Conservation (phyloP, 2,797 vertebrate species). For the Bucorvus abyssinicus region DNA sequence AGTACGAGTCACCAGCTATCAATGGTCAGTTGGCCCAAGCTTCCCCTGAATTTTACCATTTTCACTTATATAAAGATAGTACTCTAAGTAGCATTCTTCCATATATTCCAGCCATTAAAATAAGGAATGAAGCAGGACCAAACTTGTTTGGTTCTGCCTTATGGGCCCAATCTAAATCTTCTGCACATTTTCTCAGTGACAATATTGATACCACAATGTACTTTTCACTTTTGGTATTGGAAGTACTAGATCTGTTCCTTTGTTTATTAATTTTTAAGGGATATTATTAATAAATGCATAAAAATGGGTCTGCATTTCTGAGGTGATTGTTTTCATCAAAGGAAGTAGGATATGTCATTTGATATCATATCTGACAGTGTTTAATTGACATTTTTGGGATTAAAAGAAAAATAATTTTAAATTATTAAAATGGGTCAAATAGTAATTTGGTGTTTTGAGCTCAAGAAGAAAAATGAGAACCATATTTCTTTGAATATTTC, state of each 20-base stretch:
- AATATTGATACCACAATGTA: background rate
- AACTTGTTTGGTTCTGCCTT: background rate
- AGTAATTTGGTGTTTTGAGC: background rate
- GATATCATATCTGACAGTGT: background rate
- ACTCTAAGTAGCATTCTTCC: background rate
- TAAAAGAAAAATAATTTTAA: constrained; percentile 21
- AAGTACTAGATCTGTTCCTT: background rate
- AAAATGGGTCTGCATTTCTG: background rate
- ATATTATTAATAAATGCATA: background rate
- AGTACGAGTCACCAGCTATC: background rate
- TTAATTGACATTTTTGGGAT: constrained; percentile 43
- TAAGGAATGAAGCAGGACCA: background rate
- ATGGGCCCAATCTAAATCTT: background rate
- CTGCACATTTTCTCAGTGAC: background rate
- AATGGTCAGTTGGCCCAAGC: background rate
- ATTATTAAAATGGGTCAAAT: constrained; percentile 35
- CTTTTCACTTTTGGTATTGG: background rate
- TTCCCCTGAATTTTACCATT: background rate
- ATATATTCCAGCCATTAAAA: background rate
- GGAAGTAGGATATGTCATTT: background rate
- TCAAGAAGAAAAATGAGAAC: constrained; percentile 8
- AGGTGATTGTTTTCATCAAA: background rate
- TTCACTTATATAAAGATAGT: background rate
- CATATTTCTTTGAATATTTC: constrained; percentile 30
- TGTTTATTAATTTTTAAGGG: background rate